Base-by-base conservation (phyloP, 1,140 invertebrate genomes). In the Heliconius congener region DNA sequence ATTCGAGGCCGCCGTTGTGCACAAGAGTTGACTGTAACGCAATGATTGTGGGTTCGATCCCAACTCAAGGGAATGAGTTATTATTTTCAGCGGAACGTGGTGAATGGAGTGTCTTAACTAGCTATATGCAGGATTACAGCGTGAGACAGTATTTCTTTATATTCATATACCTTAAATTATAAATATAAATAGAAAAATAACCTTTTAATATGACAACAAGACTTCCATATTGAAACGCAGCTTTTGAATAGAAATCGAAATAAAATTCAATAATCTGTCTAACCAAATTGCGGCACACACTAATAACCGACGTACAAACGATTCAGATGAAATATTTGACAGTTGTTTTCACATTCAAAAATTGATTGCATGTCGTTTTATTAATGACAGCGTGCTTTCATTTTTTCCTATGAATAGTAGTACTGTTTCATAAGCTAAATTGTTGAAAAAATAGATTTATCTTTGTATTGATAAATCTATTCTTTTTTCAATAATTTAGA, bases 271-370 rank as follows among this genome's bases (percentile, higher is more conserved):
- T 72, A 72, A 72, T 72, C 8, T 72, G n/a, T 37, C 71, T 72
- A 72, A 72, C 34, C 71, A 39, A 72, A 72, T 72, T 11, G 30
- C 37, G 34, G 34, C 9, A 30, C 37, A 39, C 71, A 72, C 71
- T 72, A 72, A 72, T 72, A 72, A 42, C 71, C 71, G 37, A 42
- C 71, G 71, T 18, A 42, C 71, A 39, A 72, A 72, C 37, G 37
- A 16, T 72, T 72, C 71, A n/a, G 19, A 72, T 72, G 71, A 72
- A 72, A 72, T 72, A 72, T 72, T 72, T 72, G 71, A 72, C 71
- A 72, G 37, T 42, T 72, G 71, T 72, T 72, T 72, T 72, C 71
- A 72, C 71, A 34, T 72, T 72, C 71, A 72, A 72, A 72, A 72
- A 72, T 39, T 72, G 71, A 72, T 72, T 42, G 18, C 71, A 23